Base-by-base conservation (phyloP, 1,140 invertebrate species). In the Musca domestica region DNA sequence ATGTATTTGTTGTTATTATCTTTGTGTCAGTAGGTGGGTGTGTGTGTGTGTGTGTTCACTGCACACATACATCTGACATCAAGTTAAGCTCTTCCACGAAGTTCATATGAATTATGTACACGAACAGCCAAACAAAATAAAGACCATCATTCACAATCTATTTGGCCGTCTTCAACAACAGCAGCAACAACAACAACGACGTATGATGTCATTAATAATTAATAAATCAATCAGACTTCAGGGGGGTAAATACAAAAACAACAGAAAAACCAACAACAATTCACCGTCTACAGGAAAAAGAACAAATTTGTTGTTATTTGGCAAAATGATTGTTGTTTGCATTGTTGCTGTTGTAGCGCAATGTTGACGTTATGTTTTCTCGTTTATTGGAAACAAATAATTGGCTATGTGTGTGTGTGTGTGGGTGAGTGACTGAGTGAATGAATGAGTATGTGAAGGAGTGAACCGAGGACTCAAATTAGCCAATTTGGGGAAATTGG, bases 121-220 rank as follows among this genome's bases (percentile, higher is more conserved):
- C 34, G 34, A 9, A 41, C 34, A 41, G 10, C 5, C 34, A 12
- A n/a, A 12, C 34, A 41, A 41, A 30, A 30, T 9, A 9, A 41
- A 41, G 12, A 58, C 14, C n/a, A 54, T 58, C 27, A 30, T 58
- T 58, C 54, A 61, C 56, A 27, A 20, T 30, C 22, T 61, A 34
- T 61, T 34, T 61, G 56, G 34, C n/a, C 27, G 27, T n/a, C 56
- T 34, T 34, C 22, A 61, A 41, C 12, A 41, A 41, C 12, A 41
- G 12, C 12, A 41, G 12, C 10, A 41, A 41, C 34, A 51, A 51
- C n/a, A 51, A 64, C 47, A 64, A 49, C 63, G 19, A 15, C 17
- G 46, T 23, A 49, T 64, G 63, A 48, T 64, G 63, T 64, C 41
- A 64, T 64, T 48, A 64, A 64, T 27, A 49, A 64, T 64, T 64